These are phyloP conservation scores for Pocillopora grandis DNA, from an alignment of 92 coral and sea anemone genomes.

Conservation along the genomic window DNA sequence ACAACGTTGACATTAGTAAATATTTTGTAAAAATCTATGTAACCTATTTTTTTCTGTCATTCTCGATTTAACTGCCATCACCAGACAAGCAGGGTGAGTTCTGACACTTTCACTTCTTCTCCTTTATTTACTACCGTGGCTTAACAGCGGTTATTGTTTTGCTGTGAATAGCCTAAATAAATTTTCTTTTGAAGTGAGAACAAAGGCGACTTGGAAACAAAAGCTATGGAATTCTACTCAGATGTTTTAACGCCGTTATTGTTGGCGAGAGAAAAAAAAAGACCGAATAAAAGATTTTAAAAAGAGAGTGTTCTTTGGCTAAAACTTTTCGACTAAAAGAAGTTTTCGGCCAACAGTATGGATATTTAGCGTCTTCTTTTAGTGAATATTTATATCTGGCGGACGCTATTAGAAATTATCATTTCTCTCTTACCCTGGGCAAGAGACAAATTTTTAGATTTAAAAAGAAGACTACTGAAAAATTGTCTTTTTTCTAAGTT, in stretches of 20 bases:
- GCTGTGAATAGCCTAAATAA: constrained; percentile 32
- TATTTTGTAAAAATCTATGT: constrained; percentile 1
- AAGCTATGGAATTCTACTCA: constrained; percentile 44
- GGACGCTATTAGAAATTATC: no score
- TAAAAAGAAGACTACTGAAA: not conserved
- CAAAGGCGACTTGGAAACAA: constrained; percentile 31
- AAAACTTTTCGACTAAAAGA: no score
- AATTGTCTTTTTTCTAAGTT: not conserved
- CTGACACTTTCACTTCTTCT: not conserved
- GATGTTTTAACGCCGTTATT: constrained; percentile 24
- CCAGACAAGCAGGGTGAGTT: not conserved
- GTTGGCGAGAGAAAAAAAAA: constrained; percentile 8
- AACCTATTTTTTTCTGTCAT: not conserved
- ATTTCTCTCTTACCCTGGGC: no score
- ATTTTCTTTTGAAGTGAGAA: constrained; percentile 38
- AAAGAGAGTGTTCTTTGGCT: no score
- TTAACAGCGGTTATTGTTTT: constrained; percentile 21
- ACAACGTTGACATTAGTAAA: not conserved
- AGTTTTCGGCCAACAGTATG: no score
- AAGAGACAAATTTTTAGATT: no score
- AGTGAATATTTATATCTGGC: no score
- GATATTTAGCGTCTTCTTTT: no score
- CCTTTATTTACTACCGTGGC: constrained; percentile 12
- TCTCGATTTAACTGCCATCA: constrained; percentile 4
- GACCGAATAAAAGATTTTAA: no score